A percentile compares a stretch with the other conserved stretches of the same genome.
These are phyloP conservation scores for Tanypteryx hageni DNA, from an alignment of 2,888 invertebrate species.

Conservation along the genomic window DNA sequence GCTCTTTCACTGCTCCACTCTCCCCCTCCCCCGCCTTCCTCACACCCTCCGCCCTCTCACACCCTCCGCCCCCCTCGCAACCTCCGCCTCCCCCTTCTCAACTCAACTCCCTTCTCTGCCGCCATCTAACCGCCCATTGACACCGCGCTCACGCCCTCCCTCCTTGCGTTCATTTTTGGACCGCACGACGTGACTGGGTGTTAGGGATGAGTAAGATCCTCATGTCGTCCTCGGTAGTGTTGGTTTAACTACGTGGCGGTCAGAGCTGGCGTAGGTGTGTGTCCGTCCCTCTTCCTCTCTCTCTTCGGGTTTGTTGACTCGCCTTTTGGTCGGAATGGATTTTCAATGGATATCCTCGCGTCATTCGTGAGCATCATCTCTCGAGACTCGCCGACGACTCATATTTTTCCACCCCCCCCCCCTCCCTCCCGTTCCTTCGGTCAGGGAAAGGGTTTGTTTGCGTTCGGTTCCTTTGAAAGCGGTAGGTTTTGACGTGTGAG, in stretches of 20 bases:
- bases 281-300: background rate
- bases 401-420: background rate
- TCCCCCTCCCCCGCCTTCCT: background rate
- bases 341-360: conserved; percentile 13
- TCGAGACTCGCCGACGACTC: background rate
- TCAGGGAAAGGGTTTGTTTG: background rate
- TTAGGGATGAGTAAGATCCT: background rate
- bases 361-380: background rate
- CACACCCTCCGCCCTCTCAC: background rate
- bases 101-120: background rate
- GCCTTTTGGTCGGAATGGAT: conserved; percentile 35
- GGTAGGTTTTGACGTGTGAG: background rate
- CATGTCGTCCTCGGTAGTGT: background rate
- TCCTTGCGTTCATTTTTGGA: background rate
- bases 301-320: conserved; percentile 34
- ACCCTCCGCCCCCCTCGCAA: background rate
- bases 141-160: background rate
- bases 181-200: background rate
- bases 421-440: background rate
- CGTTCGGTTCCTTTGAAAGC: background rate
- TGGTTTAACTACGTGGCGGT: background rate
- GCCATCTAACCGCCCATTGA: background rate
- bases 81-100: background rate
- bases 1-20: background rate
- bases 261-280: background rate